A percentile compares a stretch with the other conserved stretches of the same genome.
These are phyloP conservation scores for Aromia moschata DNA, from an alignment of 2,888 invertebrate genomes.

Conservation along the genomic window DNA sequence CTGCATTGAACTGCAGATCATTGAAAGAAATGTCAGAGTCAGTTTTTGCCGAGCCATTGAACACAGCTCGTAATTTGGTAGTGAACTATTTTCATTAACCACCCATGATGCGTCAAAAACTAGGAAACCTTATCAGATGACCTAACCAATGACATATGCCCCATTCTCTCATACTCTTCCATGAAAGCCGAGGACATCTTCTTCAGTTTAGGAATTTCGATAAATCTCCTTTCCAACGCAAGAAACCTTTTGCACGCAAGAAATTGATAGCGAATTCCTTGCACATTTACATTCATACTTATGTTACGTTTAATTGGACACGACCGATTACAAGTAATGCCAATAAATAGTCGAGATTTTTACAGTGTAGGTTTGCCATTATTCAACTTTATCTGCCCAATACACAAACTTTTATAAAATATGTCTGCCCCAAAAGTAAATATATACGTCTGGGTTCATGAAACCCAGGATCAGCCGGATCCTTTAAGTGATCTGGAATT, in stretches of 20 bases:
- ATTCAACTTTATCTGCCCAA: slow-evolving; percentile 11
- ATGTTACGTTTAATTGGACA: slow-evolving; percentile 9
- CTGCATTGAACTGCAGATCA: slow-evolving; percentile 22
- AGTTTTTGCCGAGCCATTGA: slow-evolving; percentile 20
- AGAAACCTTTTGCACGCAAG: background rate
- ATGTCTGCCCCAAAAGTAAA: slow-evolving; percentile 13
- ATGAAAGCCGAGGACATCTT: slow-evolving; percentile 12
- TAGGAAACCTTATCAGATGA: slow-evolving; percentile 1
- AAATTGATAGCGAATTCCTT: slow-evolving; percentile 22
- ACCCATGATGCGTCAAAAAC: slow-evolving; percentile 29
- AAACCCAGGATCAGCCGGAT: slow-evolving; percentile 28
- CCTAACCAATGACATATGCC: slow-evolving; percentile 3
- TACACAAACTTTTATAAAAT: slow-evolving; percentile 11
- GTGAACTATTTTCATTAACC: slow-evolving; percentile 24
- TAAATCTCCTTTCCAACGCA: slow-evolving; percentile 4
- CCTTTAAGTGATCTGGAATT: slow-evolving; percentile 19
- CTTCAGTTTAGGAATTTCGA: slow-evolving; percentile 14
- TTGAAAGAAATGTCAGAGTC: slow-evolving; percentile 21
- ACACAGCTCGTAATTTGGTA: slow-evolving; percentile 21
- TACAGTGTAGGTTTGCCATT: slow-evolving; percentile 14
- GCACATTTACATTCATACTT: slow-evolving; percentile 7
- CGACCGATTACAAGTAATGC: background rate
- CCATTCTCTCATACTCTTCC: slow-evolving; percentile 6
- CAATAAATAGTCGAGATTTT: background rate
- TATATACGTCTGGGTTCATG: slow-evolving; percentile 3